phyloP scores from a whole-genome alignment of 2,797 vertebrate species.

The Stomatorhinus walkeri region DNA sequence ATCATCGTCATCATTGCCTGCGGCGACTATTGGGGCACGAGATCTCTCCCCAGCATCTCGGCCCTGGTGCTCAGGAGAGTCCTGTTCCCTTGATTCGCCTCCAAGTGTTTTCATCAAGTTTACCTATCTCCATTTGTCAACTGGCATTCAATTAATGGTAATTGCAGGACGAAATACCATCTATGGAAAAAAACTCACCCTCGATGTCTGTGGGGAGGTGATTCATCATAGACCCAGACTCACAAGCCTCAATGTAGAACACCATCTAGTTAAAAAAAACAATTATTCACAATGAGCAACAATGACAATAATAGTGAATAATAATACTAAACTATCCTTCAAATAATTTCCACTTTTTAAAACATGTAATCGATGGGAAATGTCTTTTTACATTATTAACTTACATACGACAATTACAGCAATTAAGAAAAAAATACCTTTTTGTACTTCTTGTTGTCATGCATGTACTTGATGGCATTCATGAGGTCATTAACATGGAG shows the following conservation, averaged over 20 bases:
- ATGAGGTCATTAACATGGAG: constrained; percentile 76
- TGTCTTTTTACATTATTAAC: background rate
- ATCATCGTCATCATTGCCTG: background rate
- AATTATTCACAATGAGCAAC: background rate
- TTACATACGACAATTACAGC: background rate
- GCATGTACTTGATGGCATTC: constrained; percentile 77
- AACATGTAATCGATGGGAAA: background rate
- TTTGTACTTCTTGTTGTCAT: constrained; percentile 73
- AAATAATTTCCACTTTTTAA: background rate
- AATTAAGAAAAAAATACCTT: constrained; percentile 60
- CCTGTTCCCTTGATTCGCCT: background rate
- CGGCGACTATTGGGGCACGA: background rate
- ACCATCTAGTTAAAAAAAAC: constrained; percentile 71
- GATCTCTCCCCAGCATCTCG: background rate
- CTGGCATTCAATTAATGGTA: background rate
- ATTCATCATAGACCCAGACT: constrained; percentile 97
- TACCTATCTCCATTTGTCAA: background rate
- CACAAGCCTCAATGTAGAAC: constrained; percentile 94
- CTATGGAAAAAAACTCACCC: constrained; percentile 57
- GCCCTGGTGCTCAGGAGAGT: background rate
- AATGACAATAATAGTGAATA: background rate
- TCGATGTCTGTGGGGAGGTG: constrained; percentile 72
- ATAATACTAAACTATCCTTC: background rate
- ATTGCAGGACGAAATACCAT: background rate
- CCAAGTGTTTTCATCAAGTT: background rate